Conservation (phyloP, 2,113 vertebrate genomes). For the Heloderma charlesbogerti region DNA sequence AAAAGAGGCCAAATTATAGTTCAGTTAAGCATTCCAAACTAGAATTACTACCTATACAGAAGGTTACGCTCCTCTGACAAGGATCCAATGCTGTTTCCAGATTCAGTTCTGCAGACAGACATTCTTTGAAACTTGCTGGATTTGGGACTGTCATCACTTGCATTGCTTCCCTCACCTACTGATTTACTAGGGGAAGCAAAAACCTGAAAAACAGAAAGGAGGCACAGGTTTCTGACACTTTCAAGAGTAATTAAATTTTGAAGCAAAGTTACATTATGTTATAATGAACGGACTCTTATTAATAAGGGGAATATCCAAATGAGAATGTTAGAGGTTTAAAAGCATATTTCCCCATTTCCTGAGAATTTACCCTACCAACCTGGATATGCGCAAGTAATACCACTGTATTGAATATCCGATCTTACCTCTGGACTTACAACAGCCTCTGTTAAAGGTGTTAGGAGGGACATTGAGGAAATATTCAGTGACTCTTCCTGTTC, state of each 20-base stretch:
- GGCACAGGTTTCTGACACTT: neutral
- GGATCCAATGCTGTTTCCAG: conserved; percentile 80
- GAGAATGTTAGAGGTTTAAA: neutral
- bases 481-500: conserved; percentile 87
- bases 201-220: conserved; percentile 54
- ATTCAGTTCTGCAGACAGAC: conserved; percentile 74
- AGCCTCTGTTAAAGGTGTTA: conserved; percentile 91
- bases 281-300: neutral
- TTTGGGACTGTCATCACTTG: conserved; percentile 75
- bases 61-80: conserved; percentile 83
- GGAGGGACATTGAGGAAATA: conserved; percentile 98
- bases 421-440: conserved; percentile 85
- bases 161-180: conserved; percentile 72
- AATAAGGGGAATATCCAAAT: neutral
- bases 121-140: conserved; percentile 84
- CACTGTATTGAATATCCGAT: neutral
- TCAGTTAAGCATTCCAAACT: rapidly evolving
- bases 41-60: conserved; percentile 86
- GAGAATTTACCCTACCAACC: neutral
- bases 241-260: neutral
- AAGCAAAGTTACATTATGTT: neutral
- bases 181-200: conserved; percentile 81
- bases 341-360: neutral
- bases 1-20: neutral
- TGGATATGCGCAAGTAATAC: neutral